Conservation (phyloP, 2,888 invertebrate genomes). For the Portevinia maculata region DNA sequence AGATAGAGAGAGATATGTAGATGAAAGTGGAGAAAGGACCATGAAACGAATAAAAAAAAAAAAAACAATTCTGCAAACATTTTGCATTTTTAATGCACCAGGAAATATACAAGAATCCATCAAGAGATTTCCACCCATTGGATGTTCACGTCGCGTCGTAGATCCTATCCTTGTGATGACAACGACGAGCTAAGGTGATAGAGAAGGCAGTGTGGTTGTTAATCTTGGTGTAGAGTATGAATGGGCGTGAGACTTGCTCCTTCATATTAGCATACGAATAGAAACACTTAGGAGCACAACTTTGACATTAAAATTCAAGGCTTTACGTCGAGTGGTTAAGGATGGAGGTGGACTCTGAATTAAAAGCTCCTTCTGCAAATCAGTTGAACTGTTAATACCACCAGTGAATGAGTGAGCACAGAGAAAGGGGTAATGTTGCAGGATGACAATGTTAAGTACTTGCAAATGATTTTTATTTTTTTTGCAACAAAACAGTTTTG, state of each 20-base stretch:
- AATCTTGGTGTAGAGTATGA: conserved; percentile 26
- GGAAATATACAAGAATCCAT: conserved; percentile 63
- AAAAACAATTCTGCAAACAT: conserved; percentile 61
- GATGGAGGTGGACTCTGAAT: conserved; percentile 19
- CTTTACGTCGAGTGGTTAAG: conserved; percentile 26
- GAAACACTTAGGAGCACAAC: conserved; percentile 50
- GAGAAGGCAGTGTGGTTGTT: conserved; percentile 15
- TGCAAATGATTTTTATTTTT: conserved; percentile 55
- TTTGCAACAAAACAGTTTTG: conserved; percentile 11
- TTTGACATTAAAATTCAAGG: conserved; percentile 73
- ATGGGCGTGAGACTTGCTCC: conserved; percentile 53
- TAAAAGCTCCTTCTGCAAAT: conserved; percentile 52
- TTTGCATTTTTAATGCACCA: conserved; percentile 73
- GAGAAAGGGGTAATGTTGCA: conserved; percentile 23
- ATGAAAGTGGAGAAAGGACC: background rate
- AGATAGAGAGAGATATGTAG: background rate
- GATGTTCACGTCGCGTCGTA: conserved; percentile 9
- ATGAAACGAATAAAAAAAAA: conserved; percentile 8
- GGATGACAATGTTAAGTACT: conserved; percentile 63
- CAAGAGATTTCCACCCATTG: conserved; percentile 55
- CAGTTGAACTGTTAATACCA: conserved; percentile 58
- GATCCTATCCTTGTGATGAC: conserved; percentile 16
- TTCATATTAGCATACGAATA: conserved; percentile 30
- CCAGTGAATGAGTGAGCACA: conserved; percentile 19
- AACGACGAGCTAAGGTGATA: conserved; percentile 22